A percentile compares a stretch with the other conserved stretches of the same genome.
Conservation (phyloP, 1,140 invertebrate genomes). For the Drosophila parabipectinata region DNA sequence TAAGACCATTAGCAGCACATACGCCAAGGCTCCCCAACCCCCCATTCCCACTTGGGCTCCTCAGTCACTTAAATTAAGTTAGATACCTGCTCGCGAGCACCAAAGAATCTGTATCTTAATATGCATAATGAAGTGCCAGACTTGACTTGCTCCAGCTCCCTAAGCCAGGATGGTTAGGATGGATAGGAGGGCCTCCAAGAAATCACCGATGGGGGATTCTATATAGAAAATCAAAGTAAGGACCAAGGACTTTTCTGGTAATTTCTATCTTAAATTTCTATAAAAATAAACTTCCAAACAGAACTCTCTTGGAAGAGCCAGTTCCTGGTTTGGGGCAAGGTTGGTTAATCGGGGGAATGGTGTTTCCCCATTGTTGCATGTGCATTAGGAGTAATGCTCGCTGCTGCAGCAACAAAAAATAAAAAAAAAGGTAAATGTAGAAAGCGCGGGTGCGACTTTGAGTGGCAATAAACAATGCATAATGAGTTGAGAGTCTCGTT, state of each 20-base stretch:
- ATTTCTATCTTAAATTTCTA: no score
- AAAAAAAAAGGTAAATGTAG: conserved; percentile 12
- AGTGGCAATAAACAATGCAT: conserved; percentile 53
- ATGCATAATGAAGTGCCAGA: conserved; percentile 71
- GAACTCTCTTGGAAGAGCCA: background rate
- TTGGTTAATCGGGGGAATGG: background rate
- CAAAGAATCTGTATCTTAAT: conserved; percentile 56
- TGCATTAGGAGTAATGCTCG: conserved; percentile 30
- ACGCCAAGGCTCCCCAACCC: background rate
- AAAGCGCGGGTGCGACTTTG: conserved; percentile 18
- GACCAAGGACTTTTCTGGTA: no score
- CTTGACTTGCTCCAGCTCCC: conserved; percentile 36
- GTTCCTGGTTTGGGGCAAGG: no score
- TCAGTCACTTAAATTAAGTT: conserved; percentile 75
- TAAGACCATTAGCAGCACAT: conserved; percentile 70
- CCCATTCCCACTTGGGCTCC: conserved; percentile 1
- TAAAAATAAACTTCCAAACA: no score
- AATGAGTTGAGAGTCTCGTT: conserved; percentile 43
- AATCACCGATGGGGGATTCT: background rate
- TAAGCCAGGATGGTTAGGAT: background rate
- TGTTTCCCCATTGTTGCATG: conserved; percentile 25
- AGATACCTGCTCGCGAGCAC: conserved; percentile 34
- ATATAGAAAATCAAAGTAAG: no score
- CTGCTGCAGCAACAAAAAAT: conserved; percentile 18
- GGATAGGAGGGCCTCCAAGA: background rate